phyloP scores from a whole-genome alignment of 2,797 vertebrate genomes.

The Menidia menidia region DNA sequence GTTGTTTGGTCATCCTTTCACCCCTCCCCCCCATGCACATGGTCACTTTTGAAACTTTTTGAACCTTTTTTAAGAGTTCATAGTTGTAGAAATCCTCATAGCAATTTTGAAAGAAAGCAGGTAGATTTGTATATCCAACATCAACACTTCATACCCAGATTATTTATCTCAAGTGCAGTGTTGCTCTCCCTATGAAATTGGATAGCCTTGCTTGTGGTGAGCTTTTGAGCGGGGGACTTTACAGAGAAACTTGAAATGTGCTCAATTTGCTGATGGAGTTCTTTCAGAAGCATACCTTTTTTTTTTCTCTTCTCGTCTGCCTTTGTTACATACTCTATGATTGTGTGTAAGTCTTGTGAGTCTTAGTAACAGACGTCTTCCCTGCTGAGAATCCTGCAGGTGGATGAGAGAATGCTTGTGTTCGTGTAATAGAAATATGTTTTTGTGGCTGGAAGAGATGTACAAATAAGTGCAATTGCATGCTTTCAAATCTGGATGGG shows the following conservation, averaged over 20 bases:
- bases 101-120: conserved; percentile 37
- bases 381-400: conserved; percentile 17
- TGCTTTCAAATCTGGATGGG: conserved; percentile 43
- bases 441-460: conserved; percentile 32
- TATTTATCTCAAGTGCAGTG: conserved; percentile 65
- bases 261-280: conserved; percentile 73
- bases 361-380: conserved; percentile 32
- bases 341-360: conserved; percentile 27
- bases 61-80: conserved; percentile 23
- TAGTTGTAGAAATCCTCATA: conserved; percentile 42
- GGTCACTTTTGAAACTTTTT: conserved; percentile 13
- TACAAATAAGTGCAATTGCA: conserved; percentile 37
- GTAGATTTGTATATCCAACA: conserved; percentile 42
- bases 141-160: conserved; percentile 59
- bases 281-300: conserved; percentile 70
- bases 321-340: conserved; percentile 46
- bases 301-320: conserved; percentile 43
- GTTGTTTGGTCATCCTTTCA: conserved; percentile 8
- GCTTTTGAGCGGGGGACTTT: conserved; percentile 65
- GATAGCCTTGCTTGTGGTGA: conserved; percentile 54
- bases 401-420: conserved; percentile 31
- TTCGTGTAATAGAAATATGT: conserved; percentile 31
- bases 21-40: not conserved
- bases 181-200: conserved; percentile 63
- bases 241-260: conserved; percentile 67